Evolutionary conservation across 2,113 vertebrate genomes (phyloP), one percentile per base, ranked within the genome.

Genomic region (Lethenteron camtschaticum): DNA sequence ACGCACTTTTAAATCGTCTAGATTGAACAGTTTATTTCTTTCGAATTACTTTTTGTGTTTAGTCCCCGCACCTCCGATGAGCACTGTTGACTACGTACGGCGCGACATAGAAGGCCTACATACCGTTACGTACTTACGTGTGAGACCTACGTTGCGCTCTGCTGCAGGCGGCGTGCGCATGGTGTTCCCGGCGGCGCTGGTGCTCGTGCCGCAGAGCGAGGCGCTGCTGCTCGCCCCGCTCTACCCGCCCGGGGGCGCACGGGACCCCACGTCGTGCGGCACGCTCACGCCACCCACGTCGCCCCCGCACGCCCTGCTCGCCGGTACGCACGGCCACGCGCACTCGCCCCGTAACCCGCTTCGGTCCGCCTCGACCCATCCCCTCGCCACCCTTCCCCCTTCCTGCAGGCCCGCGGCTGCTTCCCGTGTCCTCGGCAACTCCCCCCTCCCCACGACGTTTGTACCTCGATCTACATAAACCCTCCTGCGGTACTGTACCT

Each of bases 161-260:
- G 57, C 70, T 68, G 55, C 69, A 97, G 91, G 92, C 77, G 92
- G 92, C 11, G 92, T 97, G 55, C 86, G 90, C 74, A 91, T 96
- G 91, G 88, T 94, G 71, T 97, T 96, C 76, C 92, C 92, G 73
- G 87, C 88, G 75, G 86, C 89, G 75, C 89, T 97, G 74, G 89
- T 97, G 78, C 82, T 97, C 75, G 85, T 97, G 74, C 86, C 89
- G 77, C 92, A 97, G 78, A 86, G 84, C 69, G 89, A 96, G 77
- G 81, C 95, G 69, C 91, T 88, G 0, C 74, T 85, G 76, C 75
- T 74, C 69, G 72, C 74, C 69, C 78, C 76, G 24, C 83, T 81
- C 72, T 83, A 79, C 73, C 82, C 82, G 68, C 83, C 82, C 69
- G 83, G 85, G 66, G 83, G 82, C 55, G 41, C 76, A 76, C 88